Evolutionary conservation across 2,113 vertebrate species (phyloP).

Genomic region (Telmatochromis sp.): DNA sequence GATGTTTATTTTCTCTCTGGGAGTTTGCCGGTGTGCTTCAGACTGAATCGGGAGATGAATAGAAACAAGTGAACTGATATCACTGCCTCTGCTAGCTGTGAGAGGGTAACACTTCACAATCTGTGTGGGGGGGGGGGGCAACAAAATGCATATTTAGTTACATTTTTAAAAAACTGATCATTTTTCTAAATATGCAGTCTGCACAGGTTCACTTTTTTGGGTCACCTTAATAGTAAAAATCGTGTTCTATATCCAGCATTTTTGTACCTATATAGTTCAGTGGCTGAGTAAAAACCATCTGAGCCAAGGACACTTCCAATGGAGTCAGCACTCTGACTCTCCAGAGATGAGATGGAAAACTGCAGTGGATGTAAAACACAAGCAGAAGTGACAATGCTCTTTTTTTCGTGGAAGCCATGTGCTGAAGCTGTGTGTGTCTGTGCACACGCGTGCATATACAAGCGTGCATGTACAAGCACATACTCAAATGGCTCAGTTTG

Average conservation of each 20-base stretch:
- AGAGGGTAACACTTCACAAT: not conserved
- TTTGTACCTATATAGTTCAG: not conserved
- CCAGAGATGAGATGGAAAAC: conserved; percentile 10
- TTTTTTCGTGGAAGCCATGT: not conserved
- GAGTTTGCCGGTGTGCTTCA: not conserved
- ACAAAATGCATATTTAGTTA: not conserved
- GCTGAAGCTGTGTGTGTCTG: not conserved
- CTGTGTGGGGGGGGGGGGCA: rapidly evolving
- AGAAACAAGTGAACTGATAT: not conserved
- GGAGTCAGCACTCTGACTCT: conserved; percentile 25
- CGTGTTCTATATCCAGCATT: not conserved
- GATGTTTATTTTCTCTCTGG: not conserved
- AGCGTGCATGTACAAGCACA: not conserved
- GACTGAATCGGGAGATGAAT: not conserved
- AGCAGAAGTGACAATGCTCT: conserved; percentile 6
- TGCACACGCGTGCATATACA: not conserved
- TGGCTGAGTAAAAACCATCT: not conserved
- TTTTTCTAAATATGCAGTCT: not conserved
- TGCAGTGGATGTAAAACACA: conserved; percentile 16
- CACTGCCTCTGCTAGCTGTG: not conserved
- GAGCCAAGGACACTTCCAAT: conserved; percentile 6
- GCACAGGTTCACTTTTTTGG: not conserved
- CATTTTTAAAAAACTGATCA: not conserved
- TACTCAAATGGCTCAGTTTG: not conserved
- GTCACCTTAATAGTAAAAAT: not conserved